These are phyloP conservation scores for Passer domesticus DNA, from an alignment of 2,113 vertebrate species.

Conservation along the genomic window DNA sequence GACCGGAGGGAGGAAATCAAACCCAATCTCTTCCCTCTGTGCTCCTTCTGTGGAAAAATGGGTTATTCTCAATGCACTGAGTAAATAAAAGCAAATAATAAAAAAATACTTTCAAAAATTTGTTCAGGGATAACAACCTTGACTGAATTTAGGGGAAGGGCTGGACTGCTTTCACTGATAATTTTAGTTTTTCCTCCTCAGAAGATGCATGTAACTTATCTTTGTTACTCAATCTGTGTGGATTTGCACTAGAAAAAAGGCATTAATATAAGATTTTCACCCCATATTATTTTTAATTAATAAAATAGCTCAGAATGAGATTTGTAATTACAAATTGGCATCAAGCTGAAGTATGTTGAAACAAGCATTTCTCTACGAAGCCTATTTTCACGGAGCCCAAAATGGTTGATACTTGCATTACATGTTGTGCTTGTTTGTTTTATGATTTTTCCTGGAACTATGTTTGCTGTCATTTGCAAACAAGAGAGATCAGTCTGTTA, in stretches of 20 bases:
- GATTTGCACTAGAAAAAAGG: background rate
- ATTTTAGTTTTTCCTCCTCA: background rate
- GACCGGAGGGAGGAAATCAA: background rate
- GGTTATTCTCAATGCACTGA: background rate
- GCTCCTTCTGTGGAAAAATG: background rate
- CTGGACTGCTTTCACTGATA: background rate
- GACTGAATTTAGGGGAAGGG: background rate
- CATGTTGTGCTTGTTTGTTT: slow-evolving; percentile 17
- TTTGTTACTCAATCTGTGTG: background rate
- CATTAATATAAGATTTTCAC: background rate
- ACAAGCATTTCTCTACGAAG: background rate
- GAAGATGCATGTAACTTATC: background rate
- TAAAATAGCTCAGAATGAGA: background rate
- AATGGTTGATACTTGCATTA: background rate
- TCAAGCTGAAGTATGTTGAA: background rate
- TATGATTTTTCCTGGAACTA: slow-evolving; percentile 58
- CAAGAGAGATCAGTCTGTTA: slow-evolving; percentile 53
- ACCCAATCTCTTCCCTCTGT: background rate
- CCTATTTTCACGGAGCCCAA: background rate
- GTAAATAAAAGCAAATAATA: background rate
- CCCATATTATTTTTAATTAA: background rate
- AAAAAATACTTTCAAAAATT: background rate
- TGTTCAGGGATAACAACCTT: background rate
- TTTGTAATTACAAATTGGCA: slow-evolving; percentile 20
- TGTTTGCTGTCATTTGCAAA: slow-evolving; percentile 55